Evolutionary conservation across 2,113 vertebrate species (phyloP).

Genomic region (Microtus montanus): DNA sequence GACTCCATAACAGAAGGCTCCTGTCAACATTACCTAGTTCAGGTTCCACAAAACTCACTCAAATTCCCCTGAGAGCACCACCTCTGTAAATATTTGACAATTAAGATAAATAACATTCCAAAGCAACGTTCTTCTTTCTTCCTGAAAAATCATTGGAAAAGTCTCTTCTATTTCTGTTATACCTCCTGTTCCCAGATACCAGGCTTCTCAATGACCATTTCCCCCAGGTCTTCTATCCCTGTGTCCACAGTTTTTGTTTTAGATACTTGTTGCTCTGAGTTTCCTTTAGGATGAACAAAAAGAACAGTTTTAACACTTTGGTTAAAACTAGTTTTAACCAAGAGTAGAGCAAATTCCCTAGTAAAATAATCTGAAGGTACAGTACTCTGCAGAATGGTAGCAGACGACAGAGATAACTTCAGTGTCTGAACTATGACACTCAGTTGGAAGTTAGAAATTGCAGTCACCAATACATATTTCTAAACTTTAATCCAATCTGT

Average conservation of each 20-base stretch:
- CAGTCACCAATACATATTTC: neutral
- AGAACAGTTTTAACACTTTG: neutral
- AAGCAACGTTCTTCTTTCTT: neutral
- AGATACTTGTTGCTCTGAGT: neutral
- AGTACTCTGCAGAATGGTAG: neutral
- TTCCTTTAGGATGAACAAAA: neutral
- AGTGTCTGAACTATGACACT: neutral
- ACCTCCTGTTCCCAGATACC: neutral
- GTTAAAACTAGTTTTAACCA: neutral
- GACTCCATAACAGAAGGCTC: neutral
- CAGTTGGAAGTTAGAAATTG: neutral
- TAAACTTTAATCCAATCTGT: neutral
- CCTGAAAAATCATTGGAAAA: neutral
- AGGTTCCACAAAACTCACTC: neutral
- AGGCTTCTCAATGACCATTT: neutral
- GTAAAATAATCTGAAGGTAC: neutral
- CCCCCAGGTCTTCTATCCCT: neutral
- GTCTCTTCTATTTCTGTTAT: neutral
- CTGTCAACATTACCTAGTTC: neutral
- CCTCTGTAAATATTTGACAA: neutral
- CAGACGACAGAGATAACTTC: neutral
- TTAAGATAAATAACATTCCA: neutral
- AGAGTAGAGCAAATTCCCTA: neutral
- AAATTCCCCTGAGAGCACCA: too few species aligned
- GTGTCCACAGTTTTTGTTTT: neutral